phyloP scores from a whole-genome alignment of 1,140 invertebrate species.

The Camponotus pennsylvanicus region DNA sequence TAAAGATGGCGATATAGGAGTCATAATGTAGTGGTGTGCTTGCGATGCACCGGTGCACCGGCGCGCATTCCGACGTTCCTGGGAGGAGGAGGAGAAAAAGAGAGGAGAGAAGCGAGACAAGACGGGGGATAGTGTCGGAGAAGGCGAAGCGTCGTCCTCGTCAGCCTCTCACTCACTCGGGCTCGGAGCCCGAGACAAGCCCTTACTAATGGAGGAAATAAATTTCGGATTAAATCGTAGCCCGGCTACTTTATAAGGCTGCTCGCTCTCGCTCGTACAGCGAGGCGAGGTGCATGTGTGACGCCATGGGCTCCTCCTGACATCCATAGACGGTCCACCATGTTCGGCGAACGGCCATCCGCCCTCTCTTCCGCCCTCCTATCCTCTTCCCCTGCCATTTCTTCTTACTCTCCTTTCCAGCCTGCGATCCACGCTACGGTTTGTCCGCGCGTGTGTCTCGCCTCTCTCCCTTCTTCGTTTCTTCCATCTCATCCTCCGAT shows the following conservation, averaged over 20 bases:
- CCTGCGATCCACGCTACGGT: neutral
- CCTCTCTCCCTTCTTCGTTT: conserved; percentile 33
- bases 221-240: conserved; percentile 87
- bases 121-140: conserved; percentile 63
- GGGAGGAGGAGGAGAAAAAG: conserved; percentile 17
- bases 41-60: conserved; percentile 77
- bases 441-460: conserved; percentile 25
- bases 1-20: conserved; percentile 86
- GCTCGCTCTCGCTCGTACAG: conserved; percentile 72
- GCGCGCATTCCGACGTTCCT: conserved; percentile 81
- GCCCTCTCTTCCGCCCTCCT: conserved; percentile 38
- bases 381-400: conserved; percentile 55
- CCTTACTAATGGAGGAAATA: conserved; percentile 87
- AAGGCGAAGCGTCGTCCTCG: conserved; percentile 77
- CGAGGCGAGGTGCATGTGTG: conserved; percentile 75
- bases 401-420: conserved; percentile 53
- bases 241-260: conserved; percentile 85
- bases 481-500: conserved; percentile 27
- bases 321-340: conserved; percentile 76
- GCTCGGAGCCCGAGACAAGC: conserved; percentile 83
- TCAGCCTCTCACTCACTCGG: conserved; percentile 84
- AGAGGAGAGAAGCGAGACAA: conserved; percentile 61
- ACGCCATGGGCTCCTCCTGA: conserved; percentile 76
- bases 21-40: conserved; percentile 84
- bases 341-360: conserved; percentile 67